Conservation (phyloP, 64 coral and sea anemone genomes). For the Montipora efflorescens region DNA sequence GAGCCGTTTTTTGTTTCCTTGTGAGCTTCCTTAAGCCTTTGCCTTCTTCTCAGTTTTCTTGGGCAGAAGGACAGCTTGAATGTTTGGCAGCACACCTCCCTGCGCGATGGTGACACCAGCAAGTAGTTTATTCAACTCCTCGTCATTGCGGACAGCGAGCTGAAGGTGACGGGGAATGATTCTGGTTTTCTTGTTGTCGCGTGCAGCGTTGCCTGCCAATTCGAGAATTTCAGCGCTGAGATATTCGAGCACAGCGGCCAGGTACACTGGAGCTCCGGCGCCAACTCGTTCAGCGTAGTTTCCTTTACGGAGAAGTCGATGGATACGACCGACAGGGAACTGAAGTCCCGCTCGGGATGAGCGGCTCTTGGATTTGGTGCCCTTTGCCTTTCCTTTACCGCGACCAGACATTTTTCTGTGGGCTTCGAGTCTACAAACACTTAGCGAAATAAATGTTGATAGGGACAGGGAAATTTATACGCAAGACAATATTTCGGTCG, state of each 20-base stretch:
- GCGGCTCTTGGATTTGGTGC: conserved; percentile 38
- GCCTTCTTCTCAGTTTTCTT: conserved; percentile 27
- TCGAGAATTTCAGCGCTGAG: conserved; percentile 15
- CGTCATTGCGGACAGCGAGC: conserved; percentile 21
- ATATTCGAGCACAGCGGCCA: conserved; percentile 24
- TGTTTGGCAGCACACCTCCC: conserved; percentile 27
- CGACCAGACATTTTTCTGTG: conserved; percentile 27
- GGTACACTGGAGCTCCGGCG: conserved; percentile 34
- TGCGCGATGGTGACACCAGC: conserved; percentile 27
- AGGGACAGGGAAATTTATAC: background rate
- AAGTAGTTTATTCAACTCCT: conserved; percentile 25
- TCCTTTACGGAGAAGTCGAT: conserved; percentile 31
- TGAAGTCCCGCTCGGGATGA: conserved; percentile 26
- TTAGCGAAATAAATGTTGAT: no score
- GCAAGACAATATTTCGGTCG: background rate
- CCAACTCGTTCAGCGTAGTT: conserved; percentile 33
- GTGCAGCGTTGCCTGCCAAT: conserved; percentile 37
- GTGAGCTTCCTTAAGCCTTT: background rate
- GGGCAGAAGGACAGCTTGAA: conserved; percentile 24
- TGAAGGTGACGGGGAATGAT: conserved; percentile 32
- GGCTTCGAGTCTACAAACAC: background rate
- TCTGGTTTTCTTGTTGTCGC: conserved; percentile 38
- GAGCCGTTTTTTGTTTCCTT: background rate
- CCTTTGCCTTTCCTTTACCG: conserved; percentile 40
- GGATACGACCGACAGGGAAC: conserved; percentile 29